Evolutionary conservation across 37 sponge, comb jelly and placozoan genomes (phyloP).

Genomic region (Eunapius fragilis): DNA sequence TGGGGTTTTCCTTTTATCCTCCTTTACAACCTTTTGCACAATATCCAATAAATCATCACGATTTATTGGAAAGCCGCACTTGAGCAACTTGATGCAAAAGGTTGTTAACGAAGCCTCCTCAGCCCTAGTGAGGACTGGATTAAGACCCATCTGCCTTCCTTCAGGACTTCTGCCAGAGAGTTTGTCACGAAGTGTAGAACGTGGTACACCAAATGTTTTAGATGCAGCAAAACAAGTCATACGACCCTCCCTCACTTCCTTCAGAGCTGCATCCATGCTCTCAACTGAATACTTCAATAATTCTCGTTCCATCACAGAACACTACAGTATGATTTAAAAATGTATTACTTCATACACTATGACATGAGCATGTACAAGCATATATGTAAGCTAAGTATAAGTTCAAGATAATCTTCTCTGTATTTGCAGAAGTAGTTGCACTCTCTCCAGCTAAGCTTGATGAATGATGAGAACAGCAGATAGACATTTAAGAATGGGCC

Average conservation of each 20-base stretch:
- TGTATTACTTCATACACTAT: neutral
- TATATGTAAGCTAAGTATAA: neutral
- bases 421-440: neutral
- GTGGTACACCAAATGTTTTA: neutral
- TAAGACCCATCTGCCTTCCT: neutral
- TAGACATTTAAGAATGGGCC: neutral
- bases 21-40: neutral
- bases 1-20: neutral
- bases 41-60: too few relatives aligned
- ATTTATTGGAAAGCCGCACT: too few relatives aligned
- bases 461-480: neutral
- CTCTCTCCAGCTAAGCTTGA: neutral
- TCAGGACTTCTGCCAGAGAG: neutral
- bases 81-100: neutral
- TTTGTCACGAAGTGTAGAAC: neutral
- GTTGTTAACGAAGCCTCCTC: neutral
- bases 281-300: neutral
- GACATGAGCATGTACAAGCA: neutral
- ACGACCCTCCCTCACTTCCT: neutral
- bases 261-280: neutral
- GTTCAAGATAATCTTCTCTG: neutral
- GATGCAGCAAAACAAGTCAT: neutral
- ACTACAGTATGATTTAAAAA: neutral
- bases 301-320: neutral
- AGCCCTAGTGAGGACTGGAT: neutral